Conservation (phyloP, 2,797 vertebrate species). For the Nannoperca obscura region DNA sequence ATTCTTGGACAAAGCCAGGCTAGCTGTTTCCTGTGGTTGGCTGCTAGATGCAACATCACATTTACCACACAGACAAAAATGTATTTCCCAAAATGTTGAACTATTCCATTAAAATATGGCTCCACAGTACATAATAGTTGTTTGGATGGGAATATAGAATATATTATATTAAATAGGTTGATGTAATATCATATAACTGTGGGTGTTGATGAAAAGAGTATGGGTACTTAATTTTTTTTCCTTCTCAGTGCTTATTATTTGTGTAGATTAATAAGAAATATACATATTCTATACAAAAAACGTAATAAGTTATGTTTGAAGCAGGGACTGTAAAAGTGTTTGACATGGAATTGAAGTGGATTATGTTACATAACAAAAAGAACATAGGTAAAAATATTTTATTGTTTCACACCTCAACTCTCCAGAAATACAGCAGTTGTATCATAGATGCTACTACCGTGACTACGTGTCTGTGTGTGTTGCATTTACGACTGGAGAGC, state of each 20-base stretch:
- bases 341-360: background rate
- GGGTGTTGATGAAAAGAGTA: too few species aligned
- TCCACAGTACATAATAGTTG: background rate
- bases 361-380: background rate
- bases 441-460: background rate
- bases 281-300: background rate
- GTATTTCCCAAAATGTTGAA: background rate
- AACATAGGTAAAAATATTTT: background rate
- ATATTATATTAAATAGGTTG: background rate
- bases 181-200: background rate
- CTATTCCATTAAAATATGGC: slow-evolving; percentile 1
- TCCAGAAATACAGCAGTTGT: background rate
- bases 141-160: background rate
- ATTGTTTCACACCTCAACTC: background rate
- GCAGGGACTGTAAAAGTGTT: background rate
- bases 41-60: background rate
- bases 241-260: background rate
- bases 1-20: background rate
- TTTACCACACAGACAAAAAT: background rate
- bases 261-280: background rate
- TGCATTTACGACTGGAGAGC: background rate
- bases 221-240: background rate
- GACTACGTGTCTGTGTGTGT: background rate
- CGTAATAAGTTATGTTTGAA: background rate
- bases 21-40: background rate